Evolutionary conservation across 2,797 vertebrate species (phyloP), one percentile per base, ranked within the genome.

Genomic region (Poeciliopsis paucimaculata): DNA sequence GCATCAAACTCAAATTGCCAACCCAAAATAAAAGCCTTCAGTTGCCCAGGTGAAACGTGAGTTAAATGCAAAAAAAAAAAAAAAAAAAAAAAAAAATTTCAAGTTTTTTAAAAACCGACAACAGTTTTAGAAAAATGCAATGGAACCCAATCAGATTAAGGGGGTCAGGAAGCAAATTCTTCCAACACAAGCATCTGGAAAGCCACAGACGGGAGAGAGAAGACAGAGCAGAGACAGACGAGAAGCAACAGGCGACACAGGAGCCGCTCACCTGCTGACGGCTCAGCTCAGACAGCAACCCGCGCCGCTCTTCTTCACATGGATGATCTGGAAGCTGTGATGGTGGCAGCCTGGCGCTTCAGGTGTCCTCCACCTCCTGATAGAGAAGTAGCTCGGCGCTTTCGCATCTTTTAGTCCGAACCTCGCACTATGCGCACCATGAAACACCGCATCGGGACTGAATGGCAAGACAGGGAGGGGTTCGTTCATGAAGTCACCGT

Each of bases 231-330:
- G 64, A 64, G 81, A 81, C 72, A 73, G 72, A 78, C 15, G 28
- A 75, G 84, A 75, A 90, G 93, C 93, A 94, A 94, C 93, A 94
- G 92, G 93, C 93, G 92, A 83, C 90, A 88, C 87, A 2, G 84
- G 86, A 41, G 31, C 71, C 62, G 41, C 90, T 94, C 91, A 94
- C 91, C 90, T 90, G 89, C 86, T 81, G 68, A 34, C 81, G 60
- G 51, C 82, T 76, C 68, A 34, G 84, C 1, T 10, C 72, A 3
- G 73, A 57, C n/a, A n/a, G 0, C 70, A 2, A 34, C 31, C 1
- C 31, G 31, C 31, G 1, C 31, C 15, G 20, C 80, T 31, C 71
- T 81, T 68, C n/a, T 11, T 80, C 57, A 73, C 18, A 9, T 1
- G 81, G 26, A 62, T 79, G 60, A 0, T 1, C 12, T 31, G 34